Conservation (phyloP, 1,140 invertebrate species). For the Drosophila leontia region DNA sequence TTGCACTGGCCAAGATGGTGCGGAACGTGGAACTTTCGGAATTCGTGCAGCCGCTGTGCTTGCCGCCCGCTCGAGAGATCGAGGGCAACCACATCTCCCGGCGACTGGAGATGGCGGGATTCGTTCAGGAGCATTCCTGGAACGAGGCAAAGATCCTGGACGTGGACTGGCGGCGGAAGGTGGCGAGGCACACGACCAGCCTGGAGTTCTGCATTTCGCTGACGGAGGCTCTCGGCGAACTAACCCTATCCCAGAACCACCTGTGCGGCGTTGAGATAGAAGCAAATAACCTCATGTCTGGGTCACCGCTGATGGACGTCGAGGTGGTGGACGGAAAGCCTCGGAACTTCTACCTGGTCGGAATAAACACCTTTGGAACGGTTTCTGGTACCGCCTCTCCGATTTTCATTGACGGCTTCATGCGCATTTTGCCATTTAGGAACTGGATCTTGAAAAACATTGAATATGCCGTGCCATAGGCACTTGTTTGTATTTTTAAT, state of each 20-base stretch:
- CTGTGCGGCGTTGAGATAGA: constrained; percentile 14
- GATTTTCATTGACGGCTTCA: constrained; percentile 3
- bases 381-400: background rate
- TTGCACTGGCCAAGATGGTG: constrained; percentile 24
- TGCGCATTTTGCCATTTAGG: constrained; percentile 24
- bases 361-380: constrained; percentile 3
- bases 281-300: constrained; percentile 8
- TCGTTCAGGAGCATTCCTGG: background rate
- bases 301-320: constrained; percentile 31
- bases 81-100: constrained; percentile 14
- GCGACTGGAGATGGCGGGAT: constrained; percentile 19
- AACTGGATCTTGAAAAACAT: constrained; percentile 30
- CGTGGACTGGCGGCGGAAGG: constrained; percentile 12
- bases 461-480: background rate
- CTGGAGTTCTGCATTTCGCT: constrained; percentile 2
- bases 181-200: constrained; percentile 11
- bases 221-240: background rate
- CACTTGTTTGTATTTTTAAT: background rate
- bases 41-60: constrained; percentile 23
- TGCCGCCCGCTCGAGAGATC: constrained; percentile 3
- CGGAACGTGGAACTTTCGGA: constrained; percentile 2
- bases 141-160: background rate
- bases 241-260: constrained; percentile 2
- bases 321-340: constrained; percentile 13
- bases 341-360: constrained; percentile 17